phyloP scores from a whole-genome alignment of 2,113 vertebrate species.

The Pteruthius melanotis region DNA sequence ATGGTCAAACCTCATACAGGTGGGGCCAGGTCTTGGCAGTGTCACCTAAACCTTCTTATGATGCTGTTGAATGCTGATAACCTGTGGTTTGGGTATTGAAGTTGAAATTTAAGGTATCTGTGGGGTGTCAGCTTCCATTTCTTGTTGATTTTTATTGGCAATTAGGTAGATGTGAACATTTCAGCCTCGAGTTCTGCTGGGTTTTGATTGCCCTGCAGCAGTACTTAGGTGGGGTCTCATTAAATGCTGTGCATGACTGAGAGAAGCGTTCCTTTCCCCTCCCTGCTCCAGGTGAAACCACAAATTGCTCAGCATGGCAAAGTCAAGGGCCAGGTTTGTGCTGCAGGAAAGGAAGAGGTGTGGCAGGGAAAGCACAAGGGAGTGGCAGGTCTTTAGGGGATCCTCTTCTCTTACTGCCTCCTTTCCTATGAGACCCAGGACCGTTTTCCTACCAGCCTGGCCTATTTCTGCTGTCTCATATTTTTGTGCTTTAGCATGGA shows the following conservation, averaged over 20 bases:
- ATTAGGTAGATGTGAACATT: not conserved
- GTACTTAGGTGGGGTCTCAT: not conserved
- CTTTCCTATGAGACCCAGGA: not conserved
- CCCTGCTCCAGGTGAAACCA: not conserved
- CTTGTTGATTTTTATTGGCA: constrained; percentile 1
- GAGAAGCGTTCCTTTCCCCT: not conserved
- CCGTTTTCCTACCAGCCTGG: not conserved
- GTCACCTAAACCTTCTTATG: not conserved
- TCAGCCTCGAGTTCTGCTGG: not conserved
- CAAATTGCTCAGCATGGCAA: not conserved
- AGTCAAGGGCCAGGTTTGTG: not conserved
- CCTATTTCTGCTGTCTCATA: not conserved
- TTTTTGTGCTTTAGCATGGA: not conserved
- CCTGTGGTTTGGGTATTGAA: not conserved
- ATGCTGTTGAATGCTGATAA: not conserved
- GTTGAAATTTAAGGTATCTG: not conserved
- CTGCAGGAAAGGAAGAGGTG: not conserved
- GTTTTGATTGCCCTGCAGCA: constrained; percentile 5
- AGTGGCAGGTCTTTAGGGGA: not conserved
- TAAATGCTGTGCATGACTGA: not conserved
- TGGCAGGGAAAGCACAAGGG: not conserved
- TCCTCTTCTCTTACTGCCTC: not conserved
- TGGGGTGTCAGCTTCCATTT: not conserved
- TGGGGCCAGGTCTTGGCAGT: not conserved
- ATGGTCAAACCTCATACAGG: not conserved